phyloP scores from a whole-genome alignment of 2,113 vertebrate species.

The Xenotilapia flavipinnis region DNA sequence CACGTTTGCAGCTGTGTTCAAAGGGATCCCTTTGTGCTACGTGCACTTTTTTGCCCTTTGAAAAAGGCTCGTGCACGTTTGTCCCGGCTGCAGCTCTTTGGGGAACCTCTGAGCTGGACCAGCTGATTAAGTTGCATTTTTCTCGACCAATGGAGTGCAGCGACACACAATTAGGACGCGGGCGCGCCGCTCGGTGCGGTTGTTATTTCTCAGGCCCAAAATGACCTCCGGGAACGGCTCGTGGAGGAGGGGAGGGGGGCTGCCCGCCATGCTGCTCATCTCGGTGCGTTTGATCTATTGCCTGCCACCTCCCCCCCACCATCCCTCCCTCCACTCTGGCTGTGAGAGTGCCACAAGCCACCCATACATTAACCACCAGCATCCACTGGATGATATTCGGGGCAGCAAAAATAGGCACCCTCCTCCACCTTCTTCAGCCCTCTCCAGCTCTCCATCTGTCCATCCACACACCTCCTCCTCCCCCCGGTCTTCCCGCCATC shows the following conservation, averaged over 20 bases:
- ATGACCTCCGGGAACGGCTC: conserved; percentile 35
- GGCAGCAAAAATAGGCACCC: conserved; percentile 24
- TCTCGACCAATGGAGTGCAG: conserved; percentile 41
- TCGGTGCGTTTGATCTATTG: conserved; percentile 34
- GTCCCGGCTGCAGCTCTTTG: not conserved
- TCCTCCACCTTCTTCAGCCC: not conserved
- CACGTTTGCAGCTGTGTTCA: not conserved
- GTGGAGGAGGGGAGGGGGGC: not conserved
- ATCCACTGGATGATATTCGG: conserved; percentile 20
- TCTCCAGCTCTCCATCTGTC: conserved; percentile 25
- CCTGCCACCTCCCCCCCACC: not conserved
- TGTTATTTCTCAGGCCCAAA: conserved; percentile 21
- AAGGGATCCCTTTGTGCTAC: not conserved
- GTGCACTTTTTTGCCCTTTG: not conserved
- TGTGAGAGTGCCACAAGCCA: conserved; percentile 3
- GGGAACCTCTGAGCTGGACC: not conserved
- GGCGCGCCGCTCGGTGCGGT: not conserved
- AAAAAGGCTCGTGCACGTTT: not conserved
- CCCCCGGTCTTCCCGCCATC: not conserved
- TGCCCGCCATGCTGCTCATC: conserved; percentile 34
- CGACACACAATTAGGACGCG: conserved; percentile 10
- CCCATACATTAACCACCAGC: conserved; percentile 40
- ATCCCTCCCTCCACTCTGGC: not conserved
- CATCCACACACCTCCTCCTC: not conserved
- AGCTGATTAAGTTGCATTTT: conserved; percentile 41